A percentile compares a stretch with the other conserved stretches of the same genome.
Evolutionary conservation across 2,888 invertebrate genomes (phyloP).

Genomic region (Bombylius major): DNA sequence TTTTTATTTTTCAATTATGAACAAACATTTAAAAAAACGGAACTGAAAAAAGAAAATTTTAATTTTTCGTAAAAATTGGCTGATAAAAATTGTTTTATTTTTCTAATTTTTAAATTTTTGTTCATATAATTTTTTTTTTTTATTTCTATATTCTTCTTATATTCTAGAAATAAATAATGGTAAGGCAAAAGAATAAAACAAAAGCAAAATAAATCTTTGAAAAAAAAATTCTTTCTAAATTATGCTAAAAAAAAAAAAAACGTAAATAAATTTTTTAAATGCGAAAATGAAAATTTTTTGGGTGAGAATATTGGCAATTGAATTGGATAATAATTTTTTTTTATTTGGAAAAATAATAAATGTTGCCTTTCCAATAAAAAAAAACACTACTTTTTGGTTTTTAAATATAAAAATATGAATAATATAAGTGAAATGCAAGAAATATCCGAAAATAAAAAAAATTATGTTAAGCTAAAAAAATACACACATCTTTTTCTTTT

Average conservation of each 20-base stretch:
- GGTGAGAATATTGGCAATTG: constrained; percentile 2
- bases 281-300: background rate
- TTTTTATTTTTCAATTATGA: background rate
- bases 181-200: constrained; percentile 1
- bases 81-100: too few relatives aligned
- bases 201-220: background rate
- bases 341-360: background rate
- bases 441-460: too few relatives aligned
- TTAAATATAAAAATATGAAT: too few relatives aligned
- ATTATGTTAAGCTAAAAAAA: too few relatives aligned
- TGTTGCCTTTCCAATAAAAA: constrained; percentile 5
- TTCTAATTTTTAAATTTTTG: too few relatives aligned
- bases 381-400: background rate
- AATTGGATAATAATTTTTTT: background rate
- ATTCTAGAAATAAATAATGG: background rate
- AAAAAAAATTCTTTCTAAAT: background rate
- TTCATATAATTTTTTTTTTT: too few relatives aligned
- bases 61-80: too few relatives aligned
- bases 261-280: background rate
- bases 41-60: too few relatives aligned
- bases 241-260: background rate
- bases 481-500: too few relatives aligned
- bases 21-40: too few relatives aligned
- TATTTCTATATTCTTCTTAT: too few relatives aligned
- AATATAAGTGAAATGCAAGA: too few relatives aligned